phyloP scores from a whole-genome alignment of 1,140 invertebrate species.

The Drosophila athabasca region DNA sequence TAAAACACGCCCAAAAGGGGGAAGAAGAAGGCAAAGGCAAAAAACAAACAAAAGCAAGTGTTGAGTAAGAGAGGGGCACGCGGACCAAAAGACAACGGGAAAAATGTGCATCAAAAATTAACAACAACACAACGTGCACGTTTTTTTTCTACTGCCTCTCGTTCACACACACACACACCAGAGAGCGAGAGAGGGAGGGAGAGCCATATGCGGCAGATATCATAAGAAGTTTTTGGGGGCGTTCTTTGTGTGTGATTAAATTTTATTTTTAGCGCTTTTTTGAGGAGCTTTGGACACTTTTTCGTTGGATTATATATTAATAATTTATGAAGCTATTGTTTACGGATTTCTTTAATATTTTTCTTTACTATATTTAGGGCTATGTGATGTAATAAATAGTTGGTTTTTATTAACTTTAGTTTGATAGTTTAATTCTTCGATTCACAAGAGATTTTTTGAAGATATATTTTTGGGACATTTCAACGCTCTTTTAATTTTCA shows the following conservation, averaged over 20 bases:
- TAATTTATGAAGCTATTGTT: constrained; percentile 14
- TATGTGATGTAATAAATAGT: neutral
- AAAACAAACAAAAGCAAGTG: constrained; percentile 38
- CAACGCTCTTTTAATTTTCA: neutral
- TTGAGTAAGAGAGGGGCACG: constrained; percentile 37
- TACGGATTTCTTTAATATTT: neutral
- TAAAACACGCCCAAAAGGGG: constrained; percentile 12
- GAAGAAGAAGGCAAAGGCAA: constrained; percentile 26
- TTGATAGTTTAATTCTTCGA: neutral
- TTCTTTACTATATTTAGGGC: neutral
- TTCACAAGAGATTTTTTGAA: neutral
- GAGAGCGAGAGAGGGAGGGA: neutral
- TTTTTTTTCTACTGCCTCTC: constrained; percentile 25
- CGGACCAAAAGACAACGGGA: constrained; percentile 38
- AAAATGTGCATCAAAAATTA: constrained; percentile 47
- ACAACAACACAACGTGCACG: constrained; percentile 19
- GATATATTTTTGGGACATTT: neutral
- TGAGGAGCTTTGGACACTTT: constrained; percentile 24
- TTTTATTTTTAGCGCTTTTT: constrained; percentile 24
- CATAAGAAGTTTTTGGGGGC: constrained; percentile 22
- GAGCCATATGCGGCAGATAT: neutral
- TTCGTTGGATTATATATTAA: constrained; percentile 1
- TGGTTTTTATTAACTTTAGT: neutral
- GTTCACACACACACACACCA: constrained; percentile 18
- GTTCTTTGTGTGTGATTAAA: constrained; percentile 36